Base-by-base conservation (phyloP, 1,140 invertebrate species). In the Anoplolepis gracilipes region DNA sequence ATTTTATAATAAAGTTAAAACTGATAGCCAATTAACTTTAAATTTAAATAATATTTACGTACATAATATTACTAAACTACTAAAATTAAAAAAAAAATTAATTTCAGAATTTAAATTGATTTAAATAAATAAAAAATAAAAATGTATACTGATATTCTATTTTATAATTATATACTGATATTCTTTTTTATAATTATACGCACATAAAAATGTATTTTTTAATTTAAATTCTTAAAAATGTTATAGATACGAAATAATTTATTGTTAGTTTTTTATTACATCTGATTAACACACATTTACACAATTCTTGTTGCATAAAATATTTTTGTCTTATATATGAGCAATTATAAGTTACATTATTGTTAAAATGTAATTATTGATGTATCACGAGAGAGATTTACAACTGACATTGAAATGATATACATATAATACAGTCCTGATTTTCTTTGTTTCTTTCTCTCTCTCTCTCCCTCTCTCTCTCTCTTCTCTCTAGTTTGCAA, bases 281-380 rank as follows among this genome's bases (percentile, higher is more conserved):
- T 19, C 36, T 46, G 2, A 1, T 36, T 30, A 10, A 55, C 0
- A 19, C 46, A 73, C 13, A 55, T 55, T 30, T 64, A 36, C 33
- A n/a, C 1, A 53, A 19, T 53, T 36, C 6, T 53, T 7, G 33
- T 36, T 49, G 13, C 36, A 36, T 67, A 30, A n/a, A 53, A 55
- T 13, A 10, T 67, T 22, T 25, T 42, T 6, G 4, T 65, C 16
- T 36, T 25, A 8, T 49, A 1, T 49, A 36, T 11, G n/a, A 33
- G 36, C 28, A 67, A 65, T 53, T 78, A 22, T 6, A 65, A 25
- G 65, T 4, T 2, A 33, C 2, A 28, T 22, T 36, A 28, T 42
- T 42, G 19, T 61, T 76, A 49, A 64, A 65, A 64, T 78, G 8
- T 39, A 22, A 53, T 67, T 53, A 67, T 7, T 79, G 53, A 79